Conservation (phyloP, 1,140 invertebrate species). For the Diplogasteroides magnus region DNA sequence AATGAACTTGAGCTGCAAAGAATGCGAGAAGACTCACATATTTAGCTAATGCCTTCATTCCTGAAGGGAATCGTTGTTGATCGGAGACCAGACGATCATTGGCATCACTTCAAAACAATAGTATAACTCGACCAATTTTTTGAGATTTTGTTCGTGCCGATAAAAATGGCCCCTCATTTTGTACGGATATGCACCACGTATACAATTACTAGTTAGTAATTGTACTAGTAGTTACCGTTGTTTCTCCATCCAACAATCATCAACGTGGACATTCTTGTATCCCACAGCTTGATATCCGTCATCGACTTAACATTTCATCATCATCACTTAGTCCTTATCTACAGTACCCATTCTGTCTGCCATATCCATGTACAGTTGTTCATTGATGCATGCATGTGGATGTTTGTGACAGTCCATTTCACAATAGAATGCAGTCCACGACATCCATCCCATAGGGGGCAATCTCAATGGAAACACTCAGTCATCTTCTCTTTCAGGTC, state of each 20-base stretch:
- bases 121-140: too few species aligned
- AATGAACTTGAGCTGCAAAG: neutral
- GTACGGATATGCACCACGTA: too few species aligned
- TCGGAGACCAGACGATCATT: constrained; percentile 28
- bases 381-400: constrained; percentile 49
- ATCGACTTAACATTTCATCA: constrained; percentile 25
- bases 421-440: constrained; percentile 85
- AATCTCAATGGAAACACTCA: constrained; percentile 64
- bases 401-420: constrained; percentile 73
- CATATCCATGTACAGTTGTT: constrained; percentile 46
- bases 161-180: too few species aligned
- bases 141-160: too few species aligned
- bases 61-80: constrained; percentile 34
- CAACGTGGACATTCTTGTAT: constrained; percentile 45
- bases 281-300: constrained; percentile 46
- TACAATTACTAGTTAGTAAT: too few species aligned
- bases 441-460: constrained; percentile 85
- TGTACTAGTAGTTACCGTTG: too few species aligned
- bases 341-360: constrained; percentile 37
- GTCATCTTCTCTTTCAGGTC: too few species aligned
- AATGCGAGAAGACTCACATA: constrained; percentile 30
- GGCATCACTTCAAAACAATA: constrained; percentile 14
- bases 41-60: constrained; percentile 37
- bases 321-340: too few species aligned
- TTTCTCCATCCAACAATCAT: constrained; percentile 51